Evolutionary conservation across 2,797 vertebrate genomes (phyloP).

Genomic region (Pampus argenteus): DNA sequence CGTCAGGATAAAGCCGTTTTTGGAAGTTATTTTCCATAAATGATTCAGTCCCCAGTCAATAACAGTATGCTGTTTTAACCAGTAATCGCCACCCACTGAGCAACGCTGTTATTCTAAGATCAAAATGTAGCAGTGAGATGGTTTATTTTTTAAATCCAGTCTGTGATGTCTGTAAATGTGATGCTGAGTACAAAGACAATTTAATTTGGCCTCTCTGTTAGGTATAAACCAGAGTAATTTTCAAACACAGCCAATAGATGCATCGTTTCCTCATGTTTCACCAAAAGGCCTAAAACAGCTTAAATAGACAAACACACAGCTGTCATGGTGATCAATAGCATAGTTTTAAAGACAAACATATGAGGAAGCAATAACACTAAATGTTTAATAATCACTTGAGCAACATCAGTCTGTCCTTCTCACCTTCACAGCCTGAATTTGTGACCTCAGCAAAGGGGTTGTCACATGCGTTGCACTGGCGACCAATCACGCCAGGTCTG

Average conservation of each 20-base stretch:
- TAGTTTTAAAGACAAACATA: neutral
- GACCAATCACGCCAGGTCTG: constrained; percentile 94
- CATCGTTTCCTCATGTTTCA: neutral
- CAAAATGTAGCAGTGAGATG: neutral
- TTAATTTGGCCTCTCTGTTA: neutral
- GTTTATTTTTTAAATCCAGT: neutral
- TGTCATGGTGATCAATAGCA: neutral
- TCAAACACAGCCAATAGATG: neutral
- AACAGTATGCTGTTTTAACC: neutral
- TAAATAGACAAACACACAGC: neutral
- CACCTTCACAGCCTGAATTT: constrained; percentile 93
- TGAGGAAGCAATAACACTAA: neutral
- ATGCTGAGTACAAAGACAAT: neutral
- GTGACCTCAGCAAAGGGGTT: constrained; percentile 98
- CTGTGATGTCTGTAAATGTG: neutral
- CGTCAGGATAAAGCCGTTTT: neutral
- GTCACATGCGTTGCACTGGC: constrained; percentile 96
- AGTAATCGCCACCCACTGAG: neutral
- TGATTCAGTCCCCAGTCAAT: neutral
- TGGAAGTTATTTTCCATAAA: neutral
- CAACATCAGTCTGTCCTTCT: constrained; percentile 53
- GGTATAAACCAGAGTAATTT: constrained; percentile 5
- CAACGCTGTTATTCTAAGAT: neutral
- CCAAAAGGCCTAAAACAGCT: neutral
- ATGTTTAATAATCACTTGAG: neutral